A percentile compares a stretch with the other conserved stretches of the same genome.
Conservation (phyloP, 2,113 vertebrate species). For the Balaeniceps rex region DNA sequence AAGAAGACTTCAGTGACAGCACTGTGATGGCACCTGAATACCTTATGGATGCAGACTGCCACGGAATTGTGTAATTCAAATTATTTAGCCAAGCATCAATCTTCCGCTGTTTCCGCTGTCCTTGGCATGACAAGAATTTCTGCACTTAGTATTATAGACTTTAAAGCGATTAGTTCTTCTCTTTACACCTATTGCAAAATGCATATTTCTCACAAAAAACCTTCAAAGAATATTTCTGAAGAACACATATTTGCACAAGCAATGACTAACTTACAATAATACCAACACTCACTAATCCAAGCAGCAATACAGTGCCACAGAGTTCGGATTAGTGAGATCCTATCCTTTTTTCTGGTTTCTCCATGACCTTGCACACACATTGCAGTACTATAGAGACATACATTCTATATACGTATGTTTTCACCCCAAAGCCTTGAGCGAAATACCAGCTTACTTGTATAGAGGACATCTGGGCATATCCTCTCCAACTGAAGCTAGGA, state of each 20-base stretch:
- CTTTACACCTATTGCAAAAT: not conserved
- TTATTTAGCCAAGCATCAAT: not conserved
- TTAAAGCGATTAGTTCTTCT: not conserved
- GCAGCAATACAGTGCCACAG: not conserved
- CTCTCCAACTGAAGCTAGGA: conserved; percentile 90
- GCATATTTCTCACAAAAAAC: not conserved
- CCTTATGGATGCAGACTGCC: not conserved
- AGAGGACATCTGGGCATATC: conserved; percentile 85
- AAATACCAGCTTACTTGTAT: conserved; percentile 77
- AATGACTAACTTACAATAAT: not conserved
- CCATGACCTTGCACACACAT: not conserved
- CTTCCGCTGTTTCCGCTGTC: not conserved
- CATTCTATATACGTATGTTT: not conserved
- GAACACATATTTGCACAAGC: not conserved
- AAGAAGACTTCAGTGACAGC: not conserved
- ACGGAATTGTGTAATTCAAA: not conserved
- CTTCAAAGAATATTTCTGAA: not conserved
- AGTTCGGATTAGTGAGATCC: not conserved
- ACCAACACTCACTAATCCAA: not conserved
- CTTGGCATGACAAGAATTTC: not conserved
- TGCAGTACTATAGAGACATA: not conserved
- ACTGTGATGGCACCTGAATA: not conserved
- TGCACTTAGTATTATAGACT: not conserved
- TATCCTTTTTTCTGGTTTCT: not conserved
- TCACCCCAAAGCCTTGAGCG: not conserved